These are phyloP conservation scores for Spinus olivaceus DNA, from an alignment of 2,797 vertebrate species.

Conservation along the genomic window DNA sequence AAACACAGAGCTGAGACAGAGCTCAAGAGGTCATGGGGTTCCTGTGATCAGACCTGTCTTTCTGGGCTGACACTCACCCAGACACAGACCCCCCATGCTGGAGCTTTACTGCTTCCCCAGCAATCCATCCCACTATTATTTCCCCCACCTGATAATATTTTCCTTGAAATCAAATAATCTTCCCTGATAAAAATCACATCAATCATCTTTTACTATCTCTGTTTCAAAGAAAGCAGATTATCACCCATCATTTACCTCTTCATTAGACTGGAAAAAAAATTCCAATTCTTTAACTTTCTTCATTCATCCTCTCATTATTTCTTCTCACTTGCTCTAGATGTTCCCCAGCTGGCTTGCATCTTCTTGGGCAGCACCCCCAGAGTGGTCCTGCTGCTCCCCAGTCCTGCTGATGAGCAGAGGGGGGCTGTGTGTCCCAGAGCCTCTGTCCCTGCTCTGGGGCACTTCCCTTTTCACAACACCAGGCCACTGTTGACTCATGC, in stretches of 20 bases:
- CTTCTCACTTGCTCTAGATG: neutral
- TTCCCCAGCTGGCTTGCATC: neutral
- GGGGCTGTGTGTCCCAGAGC: neutral
- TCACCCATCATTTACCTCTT: neutral
- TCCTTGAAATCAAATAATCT: neutral
- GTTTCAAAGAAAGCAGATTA: neutral
- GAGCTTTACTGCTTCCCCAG: neutral
- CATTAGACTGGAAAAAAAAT: neutral
- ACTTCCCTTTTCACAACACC: conserved; percentile 9
- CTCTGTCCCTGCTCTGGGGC: neutral
- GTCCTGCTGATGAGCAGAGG: neutral
- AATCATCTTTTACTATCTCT: neutral
- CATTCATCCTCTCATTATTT: neutral
- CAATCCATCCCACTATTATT: neutral
- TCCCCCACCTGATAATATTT: neutral
- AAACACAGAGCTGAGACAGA: neutral
- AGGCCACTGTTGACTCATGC: conserved; percentile 17
- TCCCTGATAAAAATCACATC: neutral
- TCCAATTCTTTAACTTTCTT: neutral
- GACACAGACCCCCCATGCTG: neutral
- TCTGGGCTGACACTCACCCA: neutral
- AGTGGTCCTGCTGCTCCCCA: neutral
- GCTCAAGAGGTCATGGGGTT: neutral
- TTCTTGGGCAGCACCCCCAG: neutral
- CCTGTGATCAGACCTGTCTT: neutral